Evolutionary conservation across 2,888 invertebrate species (phyloP).

Genomic region (Latrodectus elegans): DNA sequence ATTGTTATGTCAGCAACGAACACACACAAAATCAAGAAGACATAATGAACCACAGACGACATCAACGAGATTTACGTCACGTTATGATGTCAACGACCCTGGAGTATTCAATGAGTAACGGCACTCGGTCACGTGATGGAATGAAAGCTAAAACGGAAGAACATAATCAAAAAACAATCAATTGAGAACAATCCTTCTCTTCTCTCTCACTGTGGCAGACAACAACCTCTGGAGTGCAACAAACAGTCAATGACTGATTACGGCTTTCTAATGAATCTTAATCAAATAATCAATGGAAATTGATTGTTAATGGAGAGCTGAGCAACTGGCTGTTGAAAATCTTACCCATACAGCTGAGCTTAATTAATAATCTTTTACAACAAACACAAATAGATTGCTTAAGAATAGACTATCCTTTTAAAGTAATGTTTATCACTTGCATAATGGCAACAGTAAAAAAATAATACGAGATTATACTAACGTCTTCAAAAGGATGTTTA

Average conservation of each 20-base stretch:
- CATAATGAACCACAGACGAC: constrained; percentile 39
- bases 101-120: constrained; percentile 50
- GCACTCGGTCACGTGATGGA: constrained; percentile 38
- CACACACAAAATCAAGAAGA: constrained; percentile 18
- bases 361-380: too few species aligned
- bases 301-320: too few species aligned
- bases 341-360: too few species aligned
- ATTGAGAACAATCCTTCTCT: background rate
- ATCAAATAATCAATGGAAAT: too few species aligned
- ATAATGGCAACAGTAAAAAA: too few species aligned
- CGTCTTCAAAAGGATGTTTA: too few species aligned
- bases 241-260: background rate
- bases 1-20: background rate
- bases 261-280: background rate
- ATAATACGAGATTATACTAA: too few species aligned
- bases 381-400: too few species aligned
- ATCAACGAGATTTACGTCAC: constrained; percentile 55
- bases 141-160: constrained; percentile 1
- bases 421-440: too few species aligned
- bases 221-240: background rate
- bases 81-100: constrained; percentile 49
- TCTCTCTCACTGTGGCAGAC: background rate
- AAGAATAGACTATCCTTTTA: too few species aligned
- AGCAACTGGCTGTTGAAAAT: too few species aligned
- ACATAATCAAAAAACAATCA: background rate